Evolutionary conservation across 1,140 invertebrate species (phyloP).

Genomic region (Brachionus calyciflorus): DNA sequence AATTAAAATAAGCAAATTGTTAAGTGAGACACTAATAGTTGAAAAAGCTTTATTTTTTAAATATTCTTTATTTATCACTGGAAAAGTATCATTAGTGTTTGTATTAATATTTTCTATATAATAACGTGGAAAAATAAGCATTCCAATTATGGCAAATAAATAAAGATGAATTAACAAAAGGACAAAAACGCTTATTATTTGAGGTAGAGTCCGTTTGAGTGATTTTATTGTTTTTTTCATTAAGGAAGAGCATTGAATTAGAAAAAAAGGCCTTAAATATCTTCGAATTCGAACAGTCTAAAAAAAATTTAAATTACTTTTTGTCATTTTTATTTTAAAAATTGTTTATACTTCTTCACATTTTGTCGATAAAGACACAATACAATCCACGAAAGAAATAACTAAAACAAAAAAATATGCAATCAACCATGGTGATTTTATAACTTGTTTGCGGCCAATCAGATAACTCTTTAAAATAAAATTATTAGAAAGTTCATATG

Average conservation of each 20-base stretch:
- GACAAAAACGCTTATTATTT: conserved; percentile 56
- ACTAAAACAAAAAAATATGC: conserved; percentile 50
- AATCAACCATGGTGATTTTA: conserved; percentile 54
- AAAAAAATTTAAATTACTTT: background rate
- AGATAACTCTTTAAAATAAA: conserved; percentile 50
- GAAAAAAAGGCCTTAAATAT: conserved; percentile 56
- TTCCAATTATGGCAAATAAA: conserved; percentile 57
- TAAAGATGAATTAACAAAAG: conserved; percentile 55
- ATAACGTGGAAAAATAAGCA: conserved; percentile 54
- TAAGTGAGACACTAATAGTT: conserved; percentile 48
- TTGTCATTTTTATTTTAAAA: background rate
- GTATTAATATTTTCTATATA: background rate
- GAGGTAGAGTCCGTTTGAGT: conserved; percentile 54
- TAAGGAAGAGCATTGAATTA: conserved; percentile 55
- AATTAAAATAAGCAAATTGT: conserved; percentile 56
- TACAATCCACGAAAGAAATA: conserved; percentile 55
- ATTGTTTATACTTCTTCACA: conserved; percentile 52
- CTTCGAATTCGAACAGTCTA: conserved; percentile 54
- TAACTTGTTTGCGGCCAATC: conserved; percentile 50
- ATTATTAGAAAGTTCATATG: no score
- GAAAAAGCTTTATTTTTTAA: conserved; percentile 47
- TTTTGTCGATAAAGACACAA: conserved; percentile 51
- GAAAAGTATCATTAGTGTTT: background rate
- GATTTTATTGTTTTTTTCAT: conserved; percentile 60
- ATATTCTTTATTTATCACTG: background rate